These are phyloP conservation scores for Miichthys miiuy DNA, from an alignment of 2,797 vertebrate species.

Conservation along the genomic window DNA sequence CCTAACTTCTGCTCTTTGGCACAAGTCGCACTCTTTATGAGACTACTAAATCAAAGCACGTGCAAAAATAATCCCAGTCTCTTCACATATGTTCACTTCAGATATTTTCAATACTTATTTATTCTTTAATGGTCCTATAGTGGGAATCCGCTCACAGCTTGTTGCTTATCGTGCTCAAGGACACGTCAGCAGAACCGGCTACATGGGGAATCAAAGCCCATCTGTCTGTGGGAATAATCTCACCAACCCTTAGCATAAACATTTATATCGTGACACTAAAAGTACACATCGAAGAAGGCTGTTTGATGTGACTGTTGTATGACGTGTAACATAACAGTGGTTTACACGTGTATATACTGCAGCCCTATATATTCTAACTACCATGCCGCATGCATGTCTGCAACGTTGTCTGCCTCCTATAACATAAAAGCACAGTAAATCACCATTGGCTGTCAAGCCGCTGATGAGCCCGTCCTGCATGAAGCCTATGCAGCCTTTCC, in stretches of 20 bases:
- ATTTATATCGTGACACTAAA: conserved; percentile 38
- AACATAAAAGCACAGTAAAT: conserved; percentile 68
- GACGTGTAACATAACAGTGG: neutral
- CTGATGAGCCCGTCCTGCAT: conserved; percentile 69
- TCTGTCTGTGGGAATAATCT: conserved; percentile 23
- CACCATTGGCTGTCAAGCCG: conserved; percentile 67
- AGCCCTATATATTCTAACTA: conserved; percentile 38
- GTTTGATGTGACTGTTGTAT: conserved; percentile 23
- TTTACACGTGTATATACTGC: neutral
- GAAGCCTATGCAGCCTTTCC: conserved; percentile 73
- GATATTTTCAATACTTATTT: neutral
- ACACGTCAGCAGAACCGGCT: conserved; percentile 16
- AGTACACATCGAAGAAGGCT: conserved; percentile 19
- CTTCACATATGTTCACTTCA: neutral
- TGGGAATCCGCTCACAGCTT: neutral
- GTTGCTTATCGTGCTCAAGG: conserved; percentile 3
- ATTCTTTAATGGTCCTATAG: neutral
- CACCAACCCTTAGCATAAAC: conserved; percentile 20
- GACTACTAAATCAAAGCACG: conserved; percentile 7
- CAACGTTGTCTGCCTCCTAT: conserved; percentile 38
- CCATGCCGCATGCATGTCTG: conserved; percentile 31
- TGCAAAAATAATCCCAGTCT: neutral
- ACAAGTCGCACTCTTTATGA: conserved; percentile 16
- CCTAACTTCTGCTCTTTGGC: neutral
- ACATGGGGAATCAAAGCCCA: conserved; percentile 21